Evolutionary conservation across 1,140 invertebrate species (phyloP).

Genomic region (Sitobion miscanthi): DNA sequence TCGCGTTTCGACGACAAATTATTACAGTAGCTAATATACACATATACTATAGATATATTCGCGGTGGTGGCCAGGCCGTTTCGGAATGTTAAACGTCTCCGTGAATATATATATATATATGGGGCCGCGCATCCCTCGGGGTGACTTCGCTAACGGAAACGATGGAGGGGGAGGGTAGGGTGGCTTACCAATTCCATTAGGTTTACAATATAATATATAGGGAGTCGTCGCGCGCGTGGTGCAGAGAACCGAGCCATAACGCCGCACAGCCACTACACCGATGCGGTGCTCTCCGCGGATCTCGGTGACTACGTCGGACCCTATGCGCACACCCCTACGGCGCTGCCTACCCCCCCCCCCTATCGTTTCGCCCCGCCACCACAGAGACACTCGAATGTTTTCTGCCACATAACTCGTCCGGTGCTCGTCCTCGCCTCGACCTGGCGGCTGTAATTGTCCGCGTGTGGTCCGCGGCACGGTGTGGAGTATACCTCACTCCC

Average conservation of each 20-base stretch:
- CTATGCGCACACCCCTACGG: neutral
- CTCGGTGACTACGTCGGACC: neutral
- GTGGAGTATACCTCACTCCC: neutral
- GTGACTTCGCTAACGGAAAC: neutral
- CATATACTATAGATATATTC: neutral
- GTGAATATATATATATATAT: neutral
- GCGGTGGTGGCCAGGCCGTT: neutral
- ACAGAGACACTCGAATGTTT: neutral
- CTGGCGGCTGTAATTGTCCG: conserved; percentile 30
- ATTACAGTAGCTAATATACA: neutral
- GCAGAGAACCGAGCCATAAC: neutral
- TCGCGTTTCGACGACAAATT: neutral
- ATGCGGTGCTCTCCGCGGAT: neutral
- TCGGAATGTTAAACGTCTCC: conserved; percentile 24
- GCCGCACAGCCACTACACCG: neutral
- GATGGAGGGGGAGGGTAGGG: too few species aligned
- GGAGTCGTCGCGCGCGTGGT: neutral
- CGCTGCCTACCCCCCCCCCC: neutral
- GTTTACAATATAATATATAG: neutral
- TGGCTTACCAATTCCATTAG: conserved; percentile 30
- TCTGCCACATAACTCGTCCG: conserved; percentile 41
- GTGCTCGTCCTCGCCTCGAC: neutral
- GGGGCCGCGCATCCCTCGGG: neutral
- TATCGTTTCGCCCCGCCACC: neutral
- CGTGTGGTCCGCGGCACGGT: neutral